Evolutionary conservation across 2,797 vertebrate species (phyloP).

Genomic region (Clarias pachynema): DNA sequence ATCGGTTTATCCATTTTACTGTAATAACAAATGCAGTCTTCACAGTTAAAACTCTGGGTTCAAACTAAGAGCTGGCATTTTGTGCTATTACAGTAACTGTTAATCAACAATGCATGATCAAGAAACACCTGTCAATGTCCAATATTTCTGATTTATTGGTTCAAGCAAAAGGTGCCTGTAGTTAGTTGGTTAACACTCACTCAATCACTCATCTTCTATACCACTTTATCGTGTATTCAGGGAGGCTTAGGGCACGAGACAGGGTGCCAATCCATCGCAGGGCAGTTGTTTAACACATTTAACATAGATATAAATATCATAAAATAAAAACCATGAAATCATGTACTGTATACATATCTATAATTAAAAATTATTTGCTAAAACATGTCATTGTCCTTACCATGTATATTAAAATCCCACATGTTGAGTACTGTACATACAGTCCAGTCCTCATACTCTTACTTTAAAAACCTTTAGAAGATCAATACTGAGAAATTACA

Average conservation of each 20-base stretch:
- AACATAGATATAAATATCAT: background rate
- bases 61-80: background rate
- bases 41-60: background rate
- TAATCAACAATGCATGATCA: background rate
- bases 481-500: slow-evolving; percentile 38
- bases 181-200: background rate
- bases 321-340: background rate
- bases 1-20: background rate
- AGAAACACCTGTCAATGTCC: background rate
- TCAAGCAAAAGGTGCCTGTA: too few relatives aligned
- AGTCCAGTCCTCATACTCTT: background rate
- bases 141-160: background rate
- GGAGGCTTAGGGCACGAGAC: too few relatives aligned
- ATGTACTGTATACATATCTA: too few relatives aligned
- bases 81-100: background rate
- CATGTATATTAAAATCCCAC: background rate
- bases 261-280: too few relatives aligned
- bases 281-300: background rate
- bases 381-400: background rate
- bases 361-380: background rate
- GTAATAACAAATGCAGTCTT: background rate
- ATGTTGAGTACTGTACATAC: background rate
- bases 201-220: too few relatives aligned
- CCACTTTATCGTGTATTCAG: too few relatives aligned
- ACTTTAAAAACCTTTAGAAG: background rate